Evolutionary conservation across 2,888 invertebrate genomes (phyloP).

Genomic region (Eurois occulta): DNA sequence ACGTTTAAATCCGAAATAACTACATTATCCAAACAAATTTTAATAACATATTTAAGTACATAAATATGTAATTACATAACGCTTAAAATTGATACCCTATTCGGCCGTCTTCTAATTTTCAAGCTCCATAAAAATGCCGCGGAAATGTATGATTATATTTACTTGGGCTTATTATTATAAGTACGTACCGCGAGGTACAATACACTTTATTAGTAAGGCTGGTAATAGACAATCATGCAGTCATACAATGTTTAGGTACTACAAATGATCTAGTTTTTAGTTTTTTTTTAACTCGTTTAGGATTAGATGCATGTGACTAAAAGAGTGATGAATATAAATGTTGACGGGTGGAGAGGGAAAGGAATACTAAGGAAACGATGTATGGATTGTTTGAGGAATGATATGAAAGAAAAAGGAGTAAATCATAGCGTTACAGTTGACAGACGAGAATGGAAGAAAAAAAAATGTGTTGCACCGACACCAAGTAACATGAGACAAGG

Average conservation of each 20-base stretch:
- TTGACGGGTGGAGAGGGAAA: too few relatives aligned
- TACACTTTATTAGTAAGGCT: slow-evolving; percentile 26
- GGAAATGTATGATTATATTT: slow-evolving; percentile 44
- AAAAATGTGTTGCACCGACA: too few relatives aligned
- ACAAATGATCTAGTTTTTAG: not conserved
- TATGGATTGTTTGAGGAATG: too few relatives aligned
- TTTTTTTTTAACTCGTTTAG: too few relatives aligned
- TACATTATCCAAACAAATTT: not conserved
- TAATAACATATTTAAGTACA: not conserved
- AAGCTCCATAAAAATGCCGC: slow-evolving; percentile 30
- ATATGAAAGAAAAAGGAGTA: too few relatives aligned
- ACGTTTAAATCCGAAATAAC: not conserved
- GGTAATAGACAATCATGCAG: slow-evolving; percentile 10
- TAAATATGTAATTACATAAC: slow-evolving; percentile 16
- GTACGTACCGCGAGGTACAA: not conserved
- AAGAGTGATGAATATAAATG: too few relatives aligned
- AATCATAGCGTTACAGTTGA: too few relatives aligned
- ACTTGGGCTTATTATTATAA: slow-evolving; percentile 19
- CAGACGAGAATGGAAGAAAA: too few relatives aligned
- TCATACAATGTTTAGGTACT: not conserved
- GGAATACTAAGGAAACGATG: too few relatives aligned
- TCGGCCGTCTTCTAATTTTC: slow-evolving; percentile 31
- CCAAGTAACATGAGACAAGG: too few relatives aligned
- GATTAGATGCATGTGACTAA: too few relatives aligned
- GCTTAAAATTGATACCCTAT: slow-evolving; percentile 20